phyloP scores from a whole-genome alignment of 2,888 invertebrate species.

The Noctuana brunneofusca region DNA sequence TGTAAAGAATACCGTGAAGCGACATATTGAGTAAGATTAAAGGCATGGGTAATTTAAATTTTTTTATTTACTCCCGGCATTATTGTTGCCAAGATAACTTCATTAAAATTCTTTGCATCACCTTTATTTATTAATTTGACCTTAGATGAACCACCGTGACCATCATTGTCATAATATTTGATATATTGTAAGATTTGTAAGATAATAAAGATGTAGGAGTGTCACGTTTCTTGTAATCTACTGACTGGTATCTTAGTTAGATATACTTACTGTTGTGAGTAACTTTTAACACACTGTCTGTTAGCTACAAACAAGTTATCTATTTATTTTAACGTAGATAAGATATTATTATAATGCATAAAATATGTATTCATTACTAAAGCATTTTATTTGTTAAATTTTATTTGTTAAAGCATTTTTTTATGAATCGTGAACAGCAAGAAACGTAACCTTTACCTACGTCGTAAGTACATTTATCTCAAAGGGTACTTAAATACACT shows the following conservation, averaged over 20 bases:
- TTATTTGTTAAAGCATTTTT: too few relatives aligned
- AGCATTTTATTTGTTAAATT: too few relatives aligned
- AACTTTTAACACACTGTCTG: not conserved
- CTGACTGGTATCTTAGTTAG: not conserved
- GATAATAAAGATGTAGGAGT: conserved; percentile 12
- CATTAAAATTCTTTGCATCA: conserved; percentile 3
- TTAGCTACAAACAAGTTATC: not conserved
- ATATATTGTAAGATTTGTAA: conserved; percentile 15
- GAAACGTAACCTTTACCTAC: too few relatives aligned
- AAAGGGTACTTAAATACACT: too few relatives aligned
- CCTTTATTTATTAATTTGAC: conserved; percentile 14
- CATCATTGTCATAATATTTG: not conserved
- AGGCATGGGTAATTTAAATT: not conserved
- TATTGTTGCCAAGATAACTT: not conserved
- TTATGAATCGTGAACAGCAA: too few relatives aligned
- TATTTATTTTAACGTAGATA: too few relatives aligned
- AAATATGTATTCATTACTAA: too few relatives aligned
- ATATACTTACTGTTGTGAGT: not conserved
- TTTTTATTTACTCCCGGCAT: not conserved
- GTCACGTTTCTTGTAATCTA: conserved; percentile 19
- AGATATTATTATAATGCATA: too few relatives aligned
- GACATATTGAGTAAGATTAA: conserved; percentile 2
- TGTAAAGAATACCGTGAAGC: conserved; percentile 2
- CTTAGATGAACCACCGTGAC: conserved; percentile 7
- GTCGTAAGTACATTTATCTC: too few relatives aligned